phyloP scores from a whole-genome alignment of 2,888 invertebrate genomes.

The Spodoptera littoralis region DNA sequence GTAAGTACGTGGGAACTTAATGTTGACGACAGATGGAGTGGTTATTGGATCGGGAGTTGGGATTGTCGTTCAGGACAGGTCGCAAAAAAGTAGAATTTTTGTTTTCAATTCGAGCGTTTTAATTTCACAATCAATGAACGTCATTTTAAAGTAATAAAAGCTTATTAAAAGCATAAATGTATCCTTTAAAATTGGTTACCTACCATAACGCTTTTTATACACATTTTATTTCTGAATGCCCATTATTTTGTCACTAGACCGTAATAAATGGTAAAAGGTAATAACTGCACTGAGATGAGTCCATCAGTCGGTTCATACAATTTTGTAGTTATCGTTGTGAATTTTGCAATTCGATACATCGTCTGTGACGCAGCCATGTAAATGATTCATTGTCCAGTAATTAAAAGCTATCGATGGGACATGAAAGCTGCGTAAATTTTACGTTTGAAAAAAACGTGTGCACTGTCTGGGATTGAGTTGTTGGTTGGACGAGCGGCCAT shows the following conservation, averaged over 20 bases:
- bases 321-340: slow-evolving; percentile 12
- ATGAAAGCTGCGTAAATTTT: slow-evolving; percentile 13
- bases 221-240: background rate
- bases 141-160: no score
- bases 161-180: background rate
- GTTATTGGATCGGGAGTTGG: background rate
- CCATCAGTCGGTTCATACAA: slow-evolving; percentile 9
- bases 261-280: background rate
- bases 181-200: slow-evolving; percentile 1
- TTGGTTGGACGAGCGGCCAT: no score
- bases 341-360: slow-evolving; percentile 21
- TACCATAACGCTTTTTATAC: background rate
- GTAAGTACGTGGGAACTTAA: slow-evolving; percentile 51
- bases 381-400: slow-evolving; percentile 34
- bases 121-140: no score
- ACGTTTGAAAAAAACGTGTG: slow-evolving; percentile 6
- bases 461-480: background rate
- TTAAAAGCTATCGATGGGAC: slow-evolving; percentile 26
- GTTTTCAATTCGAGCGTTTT: no score
- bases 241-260: slow-evolving; percentile 24
- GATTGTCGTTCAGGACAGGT: background rate
- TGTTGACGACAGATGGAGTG: slow-evolving; percentile 7
- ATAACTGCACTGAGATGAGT: slow-evolving; percentile 5
- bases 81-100: no score
- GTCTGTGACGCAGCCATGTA: slow-evolving; percentile 11